Evolutionary conservation across 2,797 vertebrate genomes (phyloP).

Genomic region (Silurus lanzhouensis): DNA sequence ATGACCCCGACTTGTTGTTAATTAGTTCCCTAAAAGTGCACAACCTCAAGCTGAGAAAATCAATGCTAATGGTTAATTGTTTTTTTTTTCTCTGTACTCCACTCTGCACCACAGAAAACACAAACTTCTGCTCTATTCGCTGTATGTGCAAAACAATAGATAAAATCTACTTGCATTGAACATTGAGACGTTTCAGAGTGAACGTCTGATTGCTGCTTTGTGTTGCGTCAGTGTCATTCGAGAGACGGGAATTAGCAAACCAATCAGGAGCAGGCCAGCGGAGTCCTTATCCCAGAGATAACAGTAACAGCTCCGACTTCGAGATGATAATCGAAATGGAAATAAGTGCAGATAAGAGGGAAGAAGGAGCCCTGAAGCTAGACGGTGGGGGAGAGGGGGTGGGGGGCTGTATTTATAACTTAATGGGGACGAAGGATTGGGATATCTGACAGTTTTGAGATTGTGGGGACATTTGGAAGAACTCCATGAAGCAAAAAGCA

Average conservation of each 20-base stretch:
- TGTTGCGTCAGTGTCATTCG: constrained; percentile 14
- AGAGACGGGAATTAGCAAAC: constrained; percentile 44
- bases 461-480: no score
- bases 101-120: background rate
- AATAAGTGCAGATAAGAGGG: constrained; percentile 50
- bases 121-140: background rate
- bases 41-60: background rate
- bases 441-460: background rate
- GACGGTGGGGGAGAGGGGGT: constrained; percentile 16
- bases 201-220: constrained; percentile 16
- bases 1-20: background rate
- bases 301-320: constrained; percentile 43
- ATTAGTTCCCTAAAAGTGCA: background rate
- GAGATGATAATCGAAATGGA: constrained; percentile 56
- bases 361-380: constrained; percentile 44
- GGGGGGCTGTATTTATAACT: constrained; percentile 28
- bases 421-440: background rate
- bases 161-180: background rate
- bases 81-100: background rate
- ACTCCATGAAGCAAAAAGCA: background rate
- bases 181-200: background rate
- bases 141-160: background rate
- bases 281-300: constrained; percentile 50
- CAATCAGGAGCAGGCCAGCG: constrained; percentile 49
- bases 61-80: background rate